These are phyloP conservation scores for Drosophila neotestacea DNA, from an alignment of 2,888 invertebrate species.

Conservation along the genomic window DNA sequence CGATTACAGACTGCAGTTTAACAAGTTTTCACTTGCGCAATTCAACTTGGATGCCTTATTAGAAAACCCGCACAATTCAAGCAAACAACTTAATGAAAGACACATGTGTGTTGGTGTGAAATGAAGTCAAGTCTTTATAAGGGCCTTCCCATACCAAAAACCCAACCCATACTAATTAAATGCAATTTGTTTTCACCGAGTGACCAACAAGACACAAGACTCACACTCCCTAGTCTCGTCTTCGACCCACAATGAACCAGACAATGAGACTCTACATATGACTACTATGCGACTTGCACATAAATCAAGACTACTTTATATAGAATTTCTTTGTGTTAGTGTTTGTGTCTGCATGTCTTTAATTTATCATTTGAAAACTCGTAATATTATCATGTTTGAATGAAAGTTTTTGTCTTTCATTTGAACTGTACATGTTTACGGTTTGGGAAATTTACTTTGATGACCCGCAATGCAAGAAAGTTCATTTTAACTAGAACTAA, in stretches of 20 bases:
- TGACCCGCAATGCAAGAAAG: conserved; percentile 55
- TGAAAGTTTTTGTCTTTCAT: conserved; percentile 47
- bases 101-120: conserved; percentile 30
- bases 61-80: conserved; percentile 23
- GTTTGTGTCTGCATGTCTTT: conserved; percentile 9
- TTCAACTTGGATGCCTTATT: conserved; percentile 30
- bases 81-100: conserved; percentile 19
- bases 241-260: conserved; percentile 43
- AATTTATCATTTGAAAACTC: conserved; percentile 53
- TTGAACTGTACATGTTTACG: conserved; percentile 41
- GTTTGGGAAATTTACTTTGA: conserved; percentile 38
- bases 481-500: conserved; percentile 42
- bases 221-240: conserved; percentile 28
- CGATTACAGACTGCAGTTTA: conserved; percentile 36
- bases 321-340: background rate
- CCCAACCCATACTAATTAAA: conserved; percentile 57
- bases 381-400: conserved; percentile 45
- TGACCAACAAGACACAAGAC: conserved; percentile 36
- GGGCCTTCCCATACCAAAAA: conserved; percentile 21
- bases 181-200: conserved; percentile 75
- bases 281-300: conserved; percentile 25
- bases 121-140: conserved; percentile 47
- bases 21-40: conserved; percentile 62
- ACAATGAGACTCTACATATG: conserved; percentile 22
- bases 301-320: conserved; percentile 29